Conservation (phyloP, 2,888 invertebrate species). For the Boloria selene region DNA sequence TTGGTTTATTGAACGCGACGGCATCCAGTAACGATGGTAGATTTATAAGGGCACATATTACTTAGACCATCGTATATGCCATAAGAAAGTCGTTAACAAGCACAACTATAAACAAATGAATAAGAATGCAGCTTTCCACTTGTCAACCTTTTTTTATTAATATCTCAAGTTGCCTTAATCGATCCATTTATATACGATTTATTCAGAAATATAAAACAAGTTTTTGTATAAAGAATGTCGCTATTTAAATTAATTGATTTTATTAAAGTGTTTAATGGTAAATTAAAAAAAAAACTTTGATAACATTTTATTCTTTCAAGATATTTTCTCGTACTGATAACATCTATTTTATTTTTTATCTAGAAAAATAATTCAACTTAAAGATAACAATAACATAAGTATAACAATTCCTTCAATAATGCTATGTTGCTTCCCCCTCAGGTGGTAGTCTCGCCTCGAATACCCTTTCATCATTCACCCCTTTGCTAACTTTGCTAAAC, state of each 20-base stretch:
- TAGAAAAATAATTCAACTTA: neutral
- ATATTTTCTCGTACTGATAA: too few species aligned
- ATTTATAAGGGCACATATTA: conserved; percentile 67
- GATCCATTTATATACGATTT: conserved; percentile 40
- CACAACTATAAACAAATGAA: conserved; percentile 47
- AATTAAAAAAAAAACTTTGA: neutral
- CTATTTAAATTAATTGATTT: neutral
- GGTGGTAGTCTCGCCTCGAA: conserved; percentile 40
- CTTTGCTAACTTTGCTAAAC: conserved; percentile 61
- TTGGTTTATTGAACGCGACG: conserved; percentile 70
- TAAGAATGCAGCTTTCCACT: conserved; percentile 63
- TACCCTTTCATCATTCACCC: conserved; percentile 44
- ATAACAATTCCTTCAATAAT: conserved; percentile 52
- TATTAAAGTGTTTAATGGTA: neutral
- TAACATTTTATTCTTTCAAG: too few species aligned
- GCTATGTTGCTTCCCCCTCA: conserved; percentile 33
- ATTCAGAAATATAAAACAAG: conserved; percentile 54
- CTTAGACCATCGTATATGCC: conserved; percentile 39
- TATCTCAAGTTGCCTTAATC: conserved; percentile 48
- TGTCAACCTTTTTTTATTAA: conserved; percentile 61
- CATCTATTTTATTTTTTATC: too few species aligned
- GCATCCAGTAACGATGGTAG: conserved; percentile 63
- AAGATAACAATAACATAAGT: conserved; percentile 41
- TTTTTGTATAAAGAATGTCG: conserved; percentile 43
- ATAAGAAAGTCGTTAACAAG: conserved; percentile 44